Percentiles rank a stretch among this genome's conserved stretches.
Conservation (phyloP, 2,888 invertebrate genomes). For the Tetranychus truncatus region DNA sequence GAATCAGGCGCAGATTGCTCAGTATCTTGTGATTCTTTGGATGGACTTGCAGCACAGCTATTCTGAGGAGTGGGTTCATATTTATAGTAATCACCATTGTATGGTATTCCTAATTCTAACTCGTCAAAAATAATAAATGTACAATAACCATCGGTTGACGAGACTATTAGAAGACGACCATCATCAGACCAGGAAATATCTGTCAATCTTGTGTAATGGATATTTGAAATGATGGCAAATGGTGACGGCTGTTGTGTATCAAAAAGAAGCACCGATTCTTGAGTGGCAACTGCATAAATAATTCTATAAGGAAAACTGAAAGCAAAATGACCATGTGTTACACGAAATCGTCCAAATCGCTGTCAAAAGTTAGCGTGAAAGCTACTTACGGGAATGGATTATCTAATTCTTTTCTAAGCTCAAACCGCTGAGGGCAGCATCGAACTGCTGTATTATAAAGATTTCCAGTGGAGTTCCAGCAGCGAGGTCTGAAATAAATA, state of each 20-base stretch:
- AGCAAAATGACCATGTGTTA: background rate
- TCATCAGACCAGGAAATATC: conserved; percentile 72
- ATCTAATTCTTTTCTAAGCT: conserved; percentile 35
- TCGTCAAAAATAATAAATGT: conserved; percentile 54
- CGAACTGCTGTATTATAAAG: conserved; percentile 64
- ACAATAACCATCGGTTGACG: conserved; percentile 77
- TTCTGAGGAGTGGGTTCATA: conserved; percentile 7
- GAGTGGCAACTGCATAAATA: conserved; percentile 77
- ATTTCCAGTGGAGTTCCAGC: conserved; percentile 51
- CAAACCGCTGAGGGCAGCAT: conserved; percentile 57
- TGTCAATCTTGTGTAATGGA: conserved; percentile 71
- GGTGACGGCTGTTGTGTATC: conserved; percentile 68
- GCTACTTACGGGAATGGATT: conserved; percentile 24
- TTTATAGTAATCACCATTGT: conserved; percentile 30
- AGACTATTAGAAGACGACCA: conserved; percentile 52
- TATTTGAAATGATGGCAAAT: conserved; percentile 58
- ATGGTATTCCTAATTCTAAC: conserved; percentile 49
- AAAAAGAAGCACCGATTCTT: conserved; percentile 59
- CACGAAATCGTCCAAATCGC: background rate
- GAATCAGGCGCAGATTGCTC: background rate
- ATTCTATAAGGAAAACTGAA: conserved; percentile 46
- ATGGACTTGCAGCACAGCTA: background rate
- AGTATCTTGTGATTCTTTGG: background rate
- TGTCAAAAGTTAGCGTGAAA: conserved; percentile 19
- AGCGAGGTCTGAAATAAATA: conserved; percentile 46